Evolutionary conservation across 2,888 invertebrate species (phyloP).

Genomic region (Taphrorychus bicolor): DNA sequence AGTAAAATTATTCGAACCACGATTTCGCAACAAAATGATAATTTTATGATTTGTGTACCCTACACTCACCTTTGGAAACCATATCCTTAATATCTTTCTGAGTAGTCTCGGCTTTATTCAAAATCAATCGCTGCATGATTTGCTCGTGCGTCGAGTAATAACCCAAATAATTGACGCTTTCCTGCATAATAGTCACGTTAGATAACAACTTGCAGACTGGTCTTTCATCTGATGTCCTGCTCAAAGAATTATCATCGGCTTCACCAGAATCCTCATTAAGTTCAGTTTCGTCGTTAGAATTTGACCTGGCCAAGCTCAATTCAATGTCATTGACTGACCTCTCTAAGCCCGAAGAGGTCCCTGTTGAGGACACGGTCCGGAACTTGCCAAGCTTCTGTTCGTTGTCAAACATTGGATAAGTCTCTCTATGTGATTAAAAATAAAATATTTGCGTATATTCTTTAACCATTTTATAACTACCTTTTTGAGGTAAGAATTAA

Average conservation of each 20-base stretch:
- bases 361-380: constrained; percentile 63
- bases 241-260: constrained; percentile 45
- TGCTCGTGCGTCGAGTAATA: constrained; percentile 74
- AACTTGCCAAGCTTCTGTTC: constrained; percentile 69
- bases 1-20: too few relatives aligned
- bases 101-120: constrained; percentile 65
- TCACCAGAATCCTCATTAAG: constrained; percentile 17
- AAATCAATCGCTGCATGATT: constrained; percentile 68
- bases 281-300: constrained; percentile 37
- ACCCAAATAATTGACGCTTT: constrained; percentile 73
- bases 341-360: constrained; percentile 47
- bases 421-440: constrained; percentile 58
- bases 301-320: constrained; percentile 36
- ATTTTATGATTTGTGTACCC: too few relatives aligned
- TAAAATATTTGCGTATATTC: not conserved
- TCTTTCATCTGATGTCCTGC: constrained; percentile 39
- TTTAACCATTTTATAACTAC: constrained; percentile 46
- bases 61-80: constrained; percentile 63
- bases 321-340: constrained; percentile 43
- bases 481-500: constrained; percentile 67
- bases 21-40: too few relatives aligned
- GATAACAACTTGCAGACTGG: constrained; percentile 37
- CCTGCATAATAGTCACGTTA: constrained; percentile 62
- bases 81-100: constrained; percentile 66
- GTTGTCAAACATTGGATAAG: constrained; percentile 68